Conservation (phyloP, 2,888 invertebrate genomes). For the Blastobasis lacticolella region DNA sequence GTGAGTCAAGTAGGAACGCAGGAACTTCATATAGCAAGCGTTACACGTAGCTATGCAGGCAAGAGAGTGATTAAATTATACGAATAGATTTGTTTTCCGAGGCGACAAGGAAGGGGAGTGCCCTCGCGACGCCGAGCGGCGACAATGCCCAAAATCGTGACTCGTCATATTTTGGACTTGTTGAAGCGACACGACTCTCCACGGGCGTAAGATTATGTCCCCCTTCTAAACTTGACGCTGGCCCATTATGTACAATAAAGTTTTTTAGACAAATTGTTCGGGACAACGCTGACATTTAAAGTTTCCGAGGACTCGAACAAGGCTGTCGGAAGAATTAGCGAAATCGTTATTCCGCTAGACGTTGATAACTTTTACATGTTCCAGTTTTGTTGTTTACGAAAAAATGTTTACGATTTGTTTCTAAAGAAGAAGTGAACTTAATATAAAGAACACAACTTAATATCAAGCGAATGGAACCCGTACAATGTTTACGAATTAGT, state of each 20-base stretch:
- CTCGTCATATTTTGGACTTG: slow-evolving; percentile 10
- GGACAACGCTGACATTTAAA: not conserved
- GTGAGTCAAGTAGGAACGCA: no score
- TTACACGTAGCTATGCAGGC: no score
- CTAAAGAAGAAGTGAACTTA: no score
- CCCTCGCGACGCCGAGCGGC: not conserved
- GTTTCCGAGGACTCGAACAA: not conserved
- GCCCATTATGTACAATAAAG: slow-evolving; percentile 4
- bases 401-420: no score
- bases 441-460: no score
- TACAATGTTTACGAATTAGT: no score
- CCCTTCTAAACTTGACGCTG: slow-evolving; percentile 5
- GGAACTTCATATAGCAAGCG: no score
- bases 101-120: not conserved
- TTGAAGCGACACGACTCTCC: slow-evolving; percentile 8
- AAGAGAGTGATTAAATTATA: not conserved
- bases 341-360: slow-evolving; percentile 4
- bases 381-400: no score
- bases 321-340: not conserved
- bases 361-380: no score
- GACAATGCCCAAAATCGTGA: slow-evolving; percentile 7
- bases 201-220: slow-evolving; percentile 4
- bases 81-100: not conserved
- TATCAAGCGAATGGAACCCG: no score
- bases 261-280: slow-evolving; percentile 7